These are phyloP conservation scores for Heliconius himera DNA, from an alignment of 1,140 invertebrate genomes.

Conservation along the genomic window DNA sequence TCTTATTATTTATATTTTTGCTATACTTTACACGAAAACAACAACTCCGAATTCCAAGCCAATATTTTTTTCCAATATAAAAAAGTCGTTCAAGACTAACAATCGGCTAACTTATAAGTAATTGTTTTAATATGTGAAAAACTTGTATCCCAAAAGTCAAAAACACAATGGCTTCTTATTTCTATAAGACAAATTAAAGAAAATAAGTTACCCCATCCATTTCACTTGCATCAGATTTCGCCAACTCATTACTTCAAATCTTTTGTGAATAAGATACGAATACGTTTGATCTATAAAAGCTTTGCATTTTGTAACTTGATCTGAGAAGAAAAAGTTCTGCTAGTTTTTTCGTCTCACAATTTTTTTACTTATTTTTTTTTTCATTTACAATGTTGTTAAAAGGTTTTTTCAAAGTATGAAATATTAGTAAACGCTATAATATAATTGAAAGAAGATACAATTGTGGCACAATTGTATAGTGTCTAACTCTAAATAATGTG, in stretches of 20 bases:
- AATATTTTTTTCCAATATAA: no score
- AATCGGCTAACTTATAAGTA: no score
- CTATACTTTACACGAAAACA: no score
- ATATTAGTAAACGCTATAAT: neutral
- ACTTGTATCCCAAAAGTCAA: neutral
- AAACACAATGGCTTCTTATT: neutral
- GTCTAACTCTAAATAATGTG: neutral
- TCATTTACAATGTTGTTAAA: neutral
- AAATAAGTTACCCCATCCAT: conserved; percentile 17
- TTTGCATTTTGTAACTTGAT: conserved; percentile 34
- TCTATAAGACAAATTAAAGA: neutral
- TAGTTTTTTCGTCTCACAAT: neutral
- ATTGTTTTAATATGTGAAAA: no score
- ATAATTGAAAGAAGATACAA: neutral
- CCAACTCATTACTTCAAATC: conserved; percentile 49
- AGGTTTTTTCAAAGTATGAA: neutral
- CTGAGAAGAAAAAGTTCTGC: neutral
- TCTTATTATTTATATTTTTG: no score
- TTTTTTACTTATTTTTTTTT: neutral
- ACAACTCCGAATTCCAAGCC: no score
- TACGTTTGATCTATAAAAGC: conserved; percentile 55
- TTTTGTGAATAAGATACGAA: conserved; percentile 63
- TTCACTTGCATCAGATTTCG: conserved; percentile 55
- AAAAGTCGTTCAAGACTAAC: no score
- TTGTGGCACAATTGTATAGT: neutral